Evolutionary conservation across 2,113 vertebrate species (phyloP), one percentile per base, ranked within the genome.

Genomic region (Colossoma macropomum): DNA sequence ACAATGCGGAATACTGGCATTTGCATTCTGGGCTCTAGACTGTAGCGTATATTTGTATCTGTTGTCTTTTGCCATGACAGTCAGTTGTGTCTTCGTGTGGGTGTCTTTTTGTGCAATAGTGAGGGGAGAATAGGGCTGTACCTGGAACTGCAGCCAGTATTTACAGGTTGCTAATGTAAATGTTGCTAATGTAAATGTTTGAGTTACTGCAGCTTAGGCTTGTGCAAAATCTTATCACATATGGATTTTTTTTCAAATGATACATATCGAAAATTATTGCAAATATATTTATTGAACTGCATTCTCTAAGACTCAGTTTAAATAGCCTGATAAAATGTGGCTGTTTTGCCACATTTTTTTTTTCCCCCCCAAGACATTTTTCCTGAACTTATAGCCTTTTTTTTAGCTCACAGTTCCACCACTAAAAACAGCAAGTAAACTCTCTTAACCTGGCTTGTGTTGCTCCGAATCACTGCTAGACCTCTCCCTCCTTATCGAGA

Each of bases 21-120:
- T 7, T 70, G 28, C 77, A 54, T 56, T 38, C 63, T n/a, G 13
- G 52, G 48, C 54, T 38, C 32, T 4, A 71, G 50, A 27, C 17
- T 59, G 75, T 10, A 77, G 75, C 15, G 45, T 12, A 23, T 77
- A 59, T 4, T 28, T 9, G 41, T 65, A 27, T 30, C 13, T 10
- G 15, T 12, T 62, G 25, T 27, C n/a, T 27, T 27, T 27, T 25
- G 23, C 8, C n/a, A 62, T 62, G n/a, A 62, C 59, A 62, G 21
- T 71, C 86, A 84, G 28, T 77, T 80, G 59, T 81, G 81, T 82
- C 25, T 84, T 0, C 45, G 38, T 12, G 66, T 4, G 23, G 9
- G 38, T 71, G 34, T 41, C 23, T 45, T 27, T 23, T 3, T 45
- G 38, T 41, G 68, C 10, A 41, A 23, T 41, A 38, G 38, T 16